Evolutionary conservation across 37 sponge, comb jelly and placozoan genomes (phyloP).

Genomic region (Cliona cf. orientalis): DNA sequence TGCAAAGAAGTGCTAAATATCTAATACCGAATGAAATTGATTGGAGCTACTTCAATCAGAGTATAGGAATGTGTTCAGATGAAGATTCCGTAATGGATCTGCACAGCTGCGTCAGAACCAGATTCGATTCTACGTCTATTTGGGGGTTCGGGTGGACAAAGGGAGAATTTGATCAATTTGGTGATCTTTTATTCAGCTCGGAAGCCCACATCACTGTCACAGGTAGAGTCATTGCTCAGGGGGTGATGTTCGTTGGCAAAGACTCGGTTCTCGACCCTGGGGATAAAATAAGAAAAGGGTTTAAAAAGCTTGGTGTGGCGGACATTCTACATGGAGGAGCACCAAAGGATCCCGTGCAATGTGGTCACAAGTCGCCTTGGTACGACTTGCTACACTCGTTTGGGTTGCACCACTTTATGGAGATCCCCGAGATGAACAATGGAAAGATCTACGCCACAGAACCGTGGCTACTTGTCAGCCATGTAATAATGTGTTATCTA

Average conservation of each 20-base stretch:
- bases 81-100: too few relatives aligned
- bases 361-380: not conserved
- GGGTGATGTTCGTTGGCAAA: not conserved
- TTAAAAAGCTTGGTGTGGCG: not conserved
- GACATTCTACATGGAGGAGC: not conserved
- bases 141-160: slow-evolving; percentile 11
- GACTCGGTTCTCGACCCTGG: not conserved
- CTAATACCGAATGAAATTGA: slow-evolving; percentile 25
- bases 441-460: not conserved
- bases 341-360: not conserved
- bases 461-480: not conserved
- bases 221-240: not conserved
- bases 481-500: slow-evolving; percentile 7
- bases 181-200: not conserved
- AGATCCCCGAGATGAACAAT: slow-evolving; percentile 5
- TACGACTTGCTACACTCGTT: not conserved
- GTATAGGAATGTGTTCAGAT: slow-evolving; percentile 6
- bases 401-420: slow-evolving; percentile 1
- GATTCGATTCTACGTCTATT: not conserved
- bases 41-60: slow-evolving; percentile 10
- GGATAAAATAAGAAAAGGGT: not conserved
- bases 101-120: not conserved
- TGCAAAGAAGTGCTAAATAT: slow-evolving; percentile 5
- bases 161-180: slow-evolving; percentile 4
- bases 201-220: not conserved